Base-by-base conservation (phyloP, 2,113 vertebrate genomes). In the Tenrec ecaudatus region DNA sequence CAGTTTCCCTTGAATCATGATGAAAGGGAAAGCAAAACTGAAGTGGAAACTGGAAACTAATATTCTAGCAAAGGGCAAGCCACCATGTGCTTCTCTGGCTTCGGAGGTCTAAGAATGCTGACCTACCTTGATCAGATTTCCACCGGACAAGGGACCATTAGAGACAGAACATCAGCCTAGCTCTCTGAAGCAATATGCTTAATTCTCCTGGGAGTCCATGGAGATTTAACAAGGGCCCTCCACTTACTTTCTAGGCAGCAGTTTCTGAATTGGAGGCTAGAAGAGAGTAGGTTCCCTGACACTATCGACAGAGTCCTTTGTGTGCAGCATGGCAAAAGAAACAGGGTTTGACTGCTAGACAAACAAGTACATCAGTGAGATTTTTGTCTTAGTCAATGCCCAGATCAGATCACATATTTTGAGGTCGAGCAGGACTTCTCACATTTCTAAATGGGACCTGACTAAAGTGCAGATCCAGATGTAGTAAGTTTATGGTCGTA, bases 1-100 rank as follows among this genome's bases (percentile, higher is more conserved):
- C 68, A 79, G 38, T 82, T 86, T 73, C 95, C 25, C 60, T 78
- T 23, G 88, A 93, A 79, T 91, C 66, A 71, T 31, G 40, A 57
- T 64, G 64, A 91, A 76, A 88, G 43, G 36, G 53, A 68, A 86
- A 82, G 76, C 57, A 92, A 88, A 82, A 66, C 60, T 19, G 69
- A 38, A 69, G 81, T 73, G 33, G 82, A 47, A 83, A 40, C 33
- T 22, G 40, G 82, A 47, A 83, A 40, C 33, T 22, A 43, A 57
- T 80, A 77, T 33, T 82, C 89, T 95, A 53, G 87, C 16, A 95
- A 88, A 36, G 47, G 20, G 47, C 31, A 75, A 88, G 36, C 29
- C 60, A 23, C 11, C 38, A 27, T 33, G 22, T 82, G 38, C 68
- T 38, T 77, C 53, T 78, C 40, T 29, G 53, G 33, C 60, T 89